These are phyloP conservation scores for Caenorhabditis drosophilae DNA, from an alignment of 2,888 invertebrate species.

Conservation along the genomic window DNA sequence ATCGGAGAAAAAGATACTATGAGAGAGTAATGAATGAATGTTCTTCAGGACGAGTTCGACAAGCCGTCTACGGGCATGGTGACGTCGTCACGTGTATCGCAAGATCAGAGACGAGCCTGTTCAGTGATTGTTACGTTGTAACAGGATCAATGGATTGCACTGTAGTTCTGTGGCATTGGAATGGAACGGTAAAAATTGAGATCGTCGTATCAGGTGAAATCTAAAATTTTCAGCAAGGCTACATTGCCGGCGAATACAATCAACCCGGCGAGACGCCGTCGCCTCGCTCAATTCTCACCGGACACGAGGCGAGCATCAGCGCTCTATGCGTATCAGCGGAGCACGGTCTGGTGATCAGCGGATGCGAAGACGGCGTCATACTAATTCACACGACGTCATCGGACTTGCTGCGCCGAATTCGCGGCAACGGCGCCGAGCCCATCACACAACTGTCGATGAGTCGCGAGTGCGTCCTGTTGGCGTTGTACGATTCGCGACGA, in stretches of 20 bases:
- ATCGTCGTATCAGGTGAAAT: background rate
- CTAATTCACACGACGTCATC: slow-evolving; percentile 97
- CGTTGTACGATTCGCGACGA: slow-evolving; percentile 77
- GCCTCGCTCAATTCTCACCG: slow-evolving; percentile 93
- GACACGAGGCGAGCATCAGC: slow-evolving; percentile 93
- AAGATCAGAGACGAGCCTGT: slow-evolving; percentile 95
- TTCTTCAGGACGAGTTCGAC: slow-evolving; percentile 87
- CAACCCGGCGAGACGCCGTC: slow-evolving; percentile 82
- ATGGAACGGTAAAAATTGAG: slow-evolving; percentile 74
- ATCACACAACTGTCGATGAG: slow-evolving; percentile 75
- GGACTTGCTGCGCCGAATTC: slow-evolving; percentile 86
- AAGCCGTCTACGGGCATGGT: slow-evolving; percentile 98
- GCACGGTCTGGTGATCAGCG: slow-evolving; percentile 93
- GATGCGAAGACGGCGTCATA: slow-evolving; percentile 90
- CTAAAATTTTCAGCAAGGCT: slow-evolving; percentile 74
- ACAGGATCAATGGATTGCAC: slow-evolving; percentile 98
- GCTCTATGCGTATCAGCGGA: slow-evolving; percentile 96
- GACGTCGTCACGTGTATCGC: slow-evolving; percentile 97
- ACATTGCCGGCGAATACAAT: slow-evolving; percentile 88
- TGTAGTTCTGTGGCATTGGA: slow-evolving; percentile 98
- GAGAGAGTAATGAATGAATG: background rate
- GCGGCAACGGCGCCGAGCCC: slow-evolving; percentile 28
- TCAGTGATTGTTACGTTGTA: slow-evolving; percentile 97
- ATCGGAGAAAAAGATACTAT: background rate
- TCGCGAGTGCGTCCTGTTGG: slow-evolving; percentile 92